These are phyloP conservation scores for Schizothorax lantsangensis DNA, from an alignment of 2,797 vertebrate species.

Conservation along the genomic window DNA sequence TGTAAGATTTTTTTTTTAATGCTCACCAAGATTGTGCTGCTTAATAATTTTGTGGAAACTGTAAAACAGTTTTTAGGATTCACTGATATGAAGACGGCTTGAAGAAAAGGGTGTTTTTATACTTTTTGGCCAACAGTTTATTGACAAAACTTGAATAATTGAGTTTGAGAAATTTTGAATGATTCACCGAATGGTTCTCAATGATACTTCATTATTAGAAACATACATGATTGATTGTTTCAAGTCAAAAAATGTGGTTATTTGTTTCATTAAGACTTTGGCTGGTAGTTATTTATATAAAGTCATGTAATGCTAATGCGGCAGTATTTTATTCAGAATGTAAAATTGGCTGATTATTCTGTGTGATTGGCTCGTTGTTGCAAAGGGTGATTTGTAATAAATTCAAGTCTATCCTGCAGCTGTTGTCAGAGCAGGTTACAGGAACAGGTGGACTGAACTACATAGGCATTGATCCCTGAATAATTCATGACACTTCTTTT, in stretches of 20 bases:
- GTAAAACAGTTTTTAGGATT: background rate
- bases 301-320: background rate
- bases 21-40: background rate
- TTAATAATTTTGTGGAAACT: background rate
- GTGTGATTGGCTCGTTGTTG: background rate
- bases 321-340: background rate
- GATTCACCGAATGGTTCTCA: background rate
- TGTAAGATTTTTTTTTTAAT: background rate
- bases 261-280: conserved; percentile 13
- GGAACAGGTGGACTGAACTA: conserved; percentile 38
- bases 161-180: background rate
- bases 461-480: conserved; percentile 28
- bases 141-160: background rate
- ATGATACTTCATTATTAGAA: background rate
- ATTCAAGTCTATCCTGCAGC: conserved; percentile 38
- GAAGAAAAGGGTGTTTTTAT: background rate
- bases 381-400: conserved; percentile 10
- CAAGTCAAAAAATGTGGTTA: background rate
- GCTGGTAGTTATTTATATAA: background rate
- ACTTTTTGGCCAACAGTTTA: background rate
- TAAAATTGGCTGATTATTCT: background rate
- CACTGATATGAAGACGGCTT: background rate
- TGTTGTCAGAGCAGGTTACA: conserved; percentile 45
- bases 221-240: background rate
- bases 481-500: conserved; percentile 44